Evolutionary conservation across 2,888 invertebrate species (phyloP), one percentile per base, ranked within the genome.

Genomic region (Archaeoteleia sp.): DNA sequence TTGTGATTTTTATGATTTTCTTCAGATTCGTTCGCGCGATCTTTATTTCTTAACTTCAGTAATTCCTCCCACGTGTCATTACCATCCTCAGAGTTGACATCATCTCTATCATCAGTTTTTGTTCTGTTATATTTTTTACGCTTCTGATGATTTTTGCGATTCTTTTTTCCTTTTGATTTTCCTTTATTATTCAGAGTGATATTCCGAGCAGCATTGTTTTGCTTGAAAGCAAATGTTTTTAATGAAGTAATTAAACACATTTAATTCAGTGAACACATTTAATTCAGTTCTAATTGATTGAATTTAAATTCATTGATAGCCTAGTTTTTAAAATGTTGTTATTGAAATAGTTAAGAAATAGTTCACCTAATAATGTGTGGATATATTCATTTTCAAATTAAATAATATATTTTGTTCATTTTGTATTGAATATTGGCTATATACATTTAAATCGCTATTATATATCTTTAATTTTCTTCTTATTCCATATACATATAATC

Each of bases 41-140:
- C 85, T 80, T 89, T 87, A 67, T 90, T 88, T 74, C 88, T 88
- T 2, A 92, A 82, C 86, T 87, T 90, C 89, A 91, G 67, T 88
- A 90, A 72, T 88, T 90, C 75, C 87, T 88, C 67, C 77, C 86
- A 86, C 76, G 77, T 77, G 49, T 82, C 77, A 51, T 78, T 74
- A 23, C 23, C 39, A 7, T 72, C 71, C 32, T 54, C 48, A 1
- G 34, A 48, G 15, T 34, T 70, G 25, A 13, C 40, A 48, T 79
- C 79, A 35, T 72, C 75, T 15, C 70, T 71, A 43, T 63, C 62
- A 45, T 32, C 51, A 53, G 72, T 88, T 88, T 62, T 87, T 87
- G 74, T 88, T 86, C 74, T 88, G 13, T 40, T 30, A 1, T 1
- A 20, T 86, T 61, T 88, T 60, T 87, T 79, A 1, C 69, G 67